Conservation (phyloP, 2,888 invertebrate species). For the Marasmarcha lunaedactyla region DNA sequence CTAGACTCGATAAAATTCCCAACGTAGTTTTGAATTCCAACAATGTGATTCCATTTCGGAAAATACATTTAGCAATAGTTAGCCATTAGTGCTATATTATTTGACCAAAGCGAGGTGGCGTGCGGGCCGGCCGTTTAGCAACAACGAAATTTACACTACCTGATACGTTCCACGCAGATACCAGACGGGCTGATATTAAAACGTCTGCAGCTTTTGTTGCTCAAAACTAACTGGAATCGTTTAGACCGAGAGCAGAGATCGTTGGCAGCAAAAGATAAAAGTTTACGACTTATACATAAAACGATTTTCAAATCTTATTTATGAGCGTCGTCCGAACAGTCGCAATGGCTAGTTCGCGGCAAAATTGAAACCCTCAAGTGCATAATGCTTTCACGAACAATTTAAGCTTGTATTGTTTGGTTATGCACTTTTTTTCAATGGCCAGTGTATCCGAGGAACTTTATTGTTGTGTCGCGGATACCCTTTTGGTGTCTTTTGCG, state of each 20-base stretch:
- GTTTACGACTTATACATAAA: slow-evolving; percentile 68
- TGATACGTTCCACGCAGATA: slow-evolving; percentile 38
- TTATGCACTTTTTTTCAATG: slow-evolving; percentile 51
- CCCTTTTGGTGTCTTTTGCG: slow-evolving; percentile 34
- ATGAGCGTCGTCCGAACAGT: slow-evolving; percentile 58
- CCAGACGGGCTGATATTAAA: slow-evolving; percentile 58
- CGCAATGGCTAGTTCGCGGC: slow-evolving; percentile 57
- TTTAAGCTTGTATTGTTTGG: slow-evolving; percentile 60
- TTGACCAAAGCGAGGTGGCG: slow-evolving; percentile 62
- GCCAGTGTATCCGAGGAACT: slow-evolving; percentile 48
- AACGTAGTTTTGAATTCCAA: slow-evolving; percentile 6
- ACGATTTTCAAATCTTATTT: slow-evolving; percentile 70
- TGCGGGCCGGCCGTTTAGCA: slow-evolving; percentile 50
- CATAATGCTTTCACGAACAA: slow-evolving; percentile 63
- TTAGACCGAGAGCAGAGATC: slow-evolving; percentile 38
- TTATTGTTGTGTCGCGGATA: slow-evolving; percentile 39
- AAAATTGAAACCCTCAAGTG: slow-evolving; percentile 65
- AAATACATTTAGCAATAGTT: slow-evolving; percentile 65
- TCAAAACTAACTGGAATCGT: slow-evolving; percentile 54
- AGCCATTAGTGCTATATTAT: slow-evolving; percentile 60
- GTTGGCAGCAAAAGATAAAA: slow-evolving; percentile 48
- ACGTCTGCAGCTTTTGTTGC: slow-evolving; percentile 60
- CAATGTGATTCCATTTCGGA: slow-evolving; percentile 40
- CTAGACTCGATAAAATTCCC: background rate
- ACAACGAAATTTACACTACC: slow-evolving; percentile 53